Evolutionary conservation across 2,113 vertebrate species (phyloP), one percentile per base, ranked within the genome.

Genomic region (Brachyistius frenatus): DNA sequence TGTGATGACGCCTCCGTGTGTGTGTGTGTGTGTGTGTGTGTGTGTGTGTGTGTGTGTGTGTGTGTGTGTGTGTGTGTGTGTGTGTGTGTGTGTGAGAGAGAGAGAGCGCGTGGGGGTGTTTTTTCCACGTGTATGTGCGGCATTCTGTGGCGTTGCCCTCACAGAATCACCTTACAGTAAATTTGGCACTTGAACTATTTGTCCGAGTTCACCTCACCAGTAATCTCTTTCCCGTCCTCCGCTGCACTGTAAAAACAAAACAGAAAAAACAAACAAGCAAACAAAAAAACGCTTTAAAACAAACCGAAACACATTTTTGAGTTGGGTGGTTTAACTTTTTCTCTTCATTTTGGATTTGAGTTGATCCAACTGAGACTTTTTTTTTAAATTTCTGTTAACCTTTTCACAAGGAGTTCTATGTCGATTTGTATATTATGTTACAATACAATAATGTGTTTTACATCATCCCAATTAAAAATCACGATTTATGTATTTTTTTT

Each of bases 151-250:
- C 64, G 33, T 3, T 71, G 66, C 69, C 44, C 76, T 39, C 49
- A 62, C 33, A 67, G 78, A 87, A 80, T 87, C 86, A 57, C 36
- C 80, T 87, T 79, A 78, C 82, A 86, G 66, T 66, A 65, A 66
- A 39, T 82, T 88, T 86, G 81, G 65, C 79, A 69, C 65, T 83
- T 66, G 49, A 75, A 79, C 70, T 66, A 41, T 84, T 52, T 36
- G 65, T 73, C 54, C 31, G 10, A 76, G 66, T 68, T 87, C 69
- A 78, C 35, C 71, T 56, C 32, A 50, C 30, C 3, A 44, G 57
- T 84, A 68, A 84, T 81, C 56, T 86, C 56, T 76, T 77, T 83
- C 33, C 64, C 73, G 70, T 75, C 64, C 31, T 63, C 53, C 15
- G 2, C 68, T 80, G 39, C 78, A 63, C 39, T 74, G 57, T 37